phyloP scores from a whole-genome alignment of 2,113 vertebrate species.

The Arenaria interpres region DNA sequence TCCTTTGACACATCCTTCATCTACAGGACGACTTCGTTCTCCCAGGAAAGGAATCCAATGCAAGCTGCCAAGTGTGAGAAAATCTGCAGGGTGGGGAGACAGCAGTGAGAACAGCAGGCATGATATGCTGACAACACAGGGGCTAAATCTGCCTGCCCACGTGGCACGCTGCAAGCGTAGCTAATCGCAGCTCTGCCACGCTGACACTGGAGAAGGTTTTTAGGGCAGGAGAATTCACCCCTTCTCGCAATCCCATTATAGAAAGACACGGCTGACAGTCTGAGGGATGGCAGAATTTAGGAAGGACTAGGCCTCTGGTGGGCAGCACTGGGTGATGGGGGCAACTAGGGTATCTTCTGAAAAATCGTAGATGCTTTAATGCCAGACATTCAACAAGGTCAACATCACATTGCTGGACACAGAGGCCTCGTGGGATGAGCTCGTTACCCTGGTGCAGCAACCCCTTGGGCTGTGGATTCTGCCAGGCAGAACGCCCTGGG shows the following conservation, averaged over 20 bases:
- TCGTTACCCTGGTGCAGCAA: background rate
- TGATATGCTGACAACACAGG: background rate
- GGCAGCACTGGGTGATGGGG: background rate
- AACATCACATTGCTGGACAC: background rate
- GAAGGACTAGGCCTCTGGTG: background rate
- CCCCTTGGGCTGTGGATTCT: background rate
- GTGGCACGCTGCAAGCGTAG: background rate
- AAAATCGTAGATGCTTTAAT: background rate
- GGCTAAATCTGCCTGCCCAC: background rate
- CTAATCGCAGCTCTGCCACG: background rate
- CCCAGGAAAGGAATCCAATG: background rate
- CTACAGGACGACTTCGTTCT: background rate
- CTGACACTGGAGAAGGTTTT: background rate
- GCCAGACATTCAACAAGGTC: background rate
- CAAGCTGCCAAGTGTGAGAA: background rate
- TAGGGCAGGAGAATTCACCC: background rate
- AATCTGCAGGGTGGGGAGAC: slow-evolving; percentile 45
- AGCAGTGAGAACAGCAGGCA: slow-evolving; percentile 15
- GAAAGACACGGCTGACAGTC: background rate
- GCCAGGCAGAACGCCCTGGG: background rate
- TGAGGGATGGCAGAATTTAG: background rate
- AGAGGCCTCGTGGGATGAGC: background rate
- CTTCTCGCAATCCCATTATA: background rate
- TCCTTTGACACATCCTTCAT: slow-evolving; percentile 1
- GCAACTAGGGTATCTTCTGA: background rate